Evolutionary conservation across 2,113 vertebrate genomes (phyloP), one percentile per base, ranked within the genome.

Genomic region (Grammomys dolichurus): DNA sequence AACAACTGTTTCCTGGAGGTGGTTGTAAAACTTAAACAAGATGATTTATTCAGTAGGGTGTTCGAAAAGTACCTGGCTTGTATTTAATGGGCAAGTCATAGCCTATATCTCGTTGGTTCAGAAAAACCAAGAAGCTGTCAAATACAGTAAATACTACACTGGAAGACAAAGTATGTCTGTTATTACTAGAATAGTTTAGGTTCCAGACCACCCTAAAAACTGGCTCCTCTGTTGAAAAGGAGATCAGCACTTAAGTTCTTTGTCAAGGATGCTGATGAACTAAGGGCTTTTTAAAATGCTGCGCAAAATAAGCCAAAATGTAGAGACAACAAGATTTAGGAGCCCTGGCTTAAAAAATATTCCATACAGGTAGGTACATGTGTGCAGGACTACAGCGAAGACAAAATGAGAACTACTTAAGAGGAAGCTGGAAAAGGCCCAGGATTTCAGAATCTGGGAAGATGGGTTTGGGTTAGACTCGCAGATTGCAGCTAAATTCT

Each of bases 1-100:
- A 67, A 91, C 56, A 73, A 91, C n/a, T 76, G n/a, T 73, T 80
- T 95, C 56, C 65, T 91, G n/a, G 81, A 58, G 36, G 65, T 65
- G 40, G 40, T 72, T 81, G 26, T 81, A 77, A 93, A 22, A 87
- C 60, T 90, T 90, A 73, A 72, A 72, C 9, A 28, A 75, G 48
- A 54, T 65, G 77, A 86, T 76, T 17, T 40, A 19, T 89, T 75
- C 65, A 67, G 56, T 1, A n/a, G 1, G 80, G 20, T 93, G 80
- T 85, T 92, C 84, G 51, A 31, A 70, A 69, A 95, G n/a, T 48
- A 13, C 24, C 36, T 88, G 75, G 48, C 86, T 65, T 54, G 5
- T 17, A 40, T 51, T 58, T 89, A 89, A 94, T 72, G 31, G 72
- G 56, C 88, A 63, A 90, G 31, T 93, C 75, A 72, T 31, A 76